A percentile compares a stretch with the other conserved stretches of the same genome.
Conservation (phyloP, 30 jellyfish, hydroid and myxozoan genomes). For the Hydra vulgaris region DNA sequence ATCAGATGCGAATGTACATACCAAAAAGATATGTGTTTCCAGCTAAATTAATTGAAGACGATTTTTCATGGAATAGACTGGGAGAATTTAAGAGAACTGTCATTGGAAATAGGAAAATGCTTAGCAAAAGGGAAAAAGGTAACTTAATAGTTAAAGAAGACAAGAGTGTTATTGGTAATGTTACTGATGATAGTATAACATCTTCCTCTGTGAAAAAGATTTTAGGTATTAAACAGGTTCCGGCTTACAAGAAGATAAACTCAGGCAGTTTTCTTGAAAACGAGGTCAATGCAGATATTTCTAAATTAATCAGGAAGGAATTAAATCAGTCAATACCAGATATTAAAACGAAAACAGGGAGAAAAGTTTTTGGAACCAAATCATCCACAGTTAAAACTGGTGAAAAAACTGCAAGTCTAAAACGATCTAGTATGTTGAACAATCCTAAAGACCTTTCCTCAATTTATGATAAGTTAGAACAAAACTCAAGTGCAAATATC, state of each 20-base stretch:
- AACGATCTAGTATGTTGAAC: not conserved
- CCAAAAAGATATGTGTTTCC: conserved; percentile 1
- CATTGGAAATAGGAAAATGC: not conserved
- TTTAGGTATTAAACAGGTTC: not conserved
- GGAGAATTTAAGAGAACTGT: not conserved
- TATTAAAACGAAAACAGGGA: too few species aligned
- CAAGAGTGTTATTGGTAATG: not conserved
- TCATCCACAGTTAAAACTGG: too few species aligned
- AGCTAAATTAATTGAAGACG: conserved; percentile 5
- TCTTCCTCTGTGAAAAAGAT: too few species aligned
- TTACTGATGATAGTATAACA: not conserved
- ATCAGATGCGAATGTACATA: not conserved
- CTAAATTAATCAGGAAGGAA: not conserved
- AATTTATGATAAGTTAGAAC: not conserved
- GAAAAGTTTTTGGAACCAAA: too few species aligned
- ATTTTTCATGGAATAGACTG: not conserved
- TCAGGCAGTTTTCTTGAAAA: not conserved
- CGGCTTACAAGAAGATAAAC: not conserved
- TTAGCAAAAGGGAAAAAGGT: not conserved
- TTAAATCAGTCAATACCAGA: too few species aligned
- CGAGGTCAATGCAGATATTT: not conserved
- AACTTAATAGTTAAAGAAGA: not conserved
- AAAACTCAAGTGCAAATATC: not conserved
- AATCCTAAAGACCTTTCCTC: not conserved
- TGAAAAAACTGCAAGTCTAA: not conserved